Base-by-base conservation (phyloP, 2,888 invertebrate genomes). In the Scaeva pyrastri region DNA sequence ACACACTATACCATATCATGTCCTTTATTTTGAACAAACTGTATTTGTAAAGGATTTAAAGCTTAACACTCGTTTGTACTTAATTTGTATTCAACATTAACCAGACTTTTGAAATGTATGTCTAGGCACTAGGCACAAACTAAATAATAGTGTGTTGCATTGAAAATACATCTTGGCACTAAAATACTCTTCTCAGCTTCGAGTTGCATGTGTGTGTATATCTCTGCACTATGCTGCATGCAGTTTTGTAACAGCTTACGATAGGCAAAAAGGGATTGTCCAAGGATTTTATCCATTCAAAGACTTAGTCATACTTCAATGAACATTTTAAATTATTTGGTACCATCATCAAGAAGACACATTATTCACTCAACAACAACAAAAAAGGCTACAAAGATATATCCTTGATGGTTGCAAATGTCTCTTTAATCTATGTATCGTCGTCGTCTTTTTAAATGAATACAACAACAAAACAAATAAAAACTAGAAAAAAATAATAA, bases 351-450 rank as follows among this genome's bases (percentile, higher is more conserved):
- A 14, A 26, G 41, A 80, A 39, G 36, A 39, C 73, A 39, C 68
- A 71, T 75, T 71, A 75, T 73, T 70, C 66, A 66, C 56, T 55
- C 14, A n/a, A n/a, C n/a, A n/a, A n/a, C n/a, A n/a, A n/a, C n/a
- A n/a, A n/a, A n/a, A n/a, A 4, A 7, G 8, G 31, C 6, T 31
- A 31, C 6, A 62, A 52, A 23, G 48, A 23, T 56, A 26, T 56
- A 62, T 50, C n/a, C 52, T 72, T 68, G 41, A 64, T 60, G 11
- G 12, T 71, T 41, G 19, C 52, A 66, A n/a, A 58, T 64, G 12
- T 31, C 5, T 5, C 31, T 31, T 7, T 31, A 31, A 31, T 31
- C 16, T 11, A 31, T 19, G 11, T 12, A 39, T 52, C 74, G 0
- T 16, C 12, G 14, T 52, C 39, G 26, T 41, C 23, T 21, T 31